Conservation (phyloP, 2,888 invertebrate genomes). For the Leptogaster cylindrica region DNA sequence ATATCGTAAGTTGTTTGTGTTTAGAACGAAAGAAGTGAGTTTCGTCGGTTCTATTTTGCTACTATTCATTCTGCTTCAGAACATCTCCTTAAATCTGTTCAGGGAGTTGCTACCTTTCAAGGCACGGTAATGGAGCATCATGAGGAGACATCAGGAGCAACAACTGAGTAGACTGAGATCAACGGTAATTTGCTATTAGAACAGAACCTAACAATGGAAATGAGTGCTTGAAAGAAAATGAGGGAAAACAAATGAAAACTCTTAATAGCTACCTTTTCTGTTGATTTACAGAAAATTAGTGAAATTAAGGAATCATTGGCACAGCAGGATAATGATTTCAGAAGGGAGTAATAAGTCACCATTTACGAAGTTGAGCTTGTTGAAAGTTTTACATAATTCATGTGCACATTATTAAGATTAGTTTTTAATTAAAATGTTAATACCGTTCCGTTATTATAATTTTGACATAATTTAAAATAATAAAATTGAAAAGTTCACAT, state of each 20-base stretch:
- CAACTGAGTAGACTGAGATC: slow-evolving; percentile 30
- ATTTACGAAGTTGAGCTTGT: too few species aligned
- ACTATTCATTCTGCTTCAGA: not conserved
- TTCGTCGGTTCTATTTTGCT: slow-evolving; percentile 5
- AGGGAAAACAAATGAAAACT: slow-evolving; percentile 36
- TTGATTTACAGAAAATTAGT: slow-evolving; percentile 32
- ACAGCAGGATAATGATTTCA: slow-evolving; percentile 16
- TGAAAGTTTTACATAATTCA: too few species aligned
- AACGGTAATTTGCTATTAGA: slow-evolving; percentile 31
- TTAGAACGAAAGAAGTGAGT: slow-evolving; percentile 25
- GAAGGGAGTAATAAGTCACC: slow-evolving; percentile 17
- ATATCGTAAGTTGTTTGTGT: slow-evolving; percentile 23
- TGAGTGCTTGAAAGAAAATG: slow-evolving; percentile 24
- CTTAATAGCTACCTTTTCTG: slow-evolving; percentile 15
- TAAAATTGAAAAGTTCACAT: too few species aligned
- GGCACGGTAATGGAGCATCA: slow-evolving; percentile 22
- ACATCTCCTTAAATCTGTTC: slow-evolving; percentile 29
- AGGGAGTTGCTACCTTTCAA: slow-evolving; percentile 10
- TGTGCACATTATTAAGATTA: too few species aligned
- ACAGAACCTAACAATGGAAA: slow-evolving; percentile 36
- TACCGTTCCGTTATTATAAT: too few species aligned
- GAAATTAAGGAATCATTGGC: slow-evolving; percentile 33
- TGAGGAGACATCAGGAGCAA: slow-evolving; percentile 29
- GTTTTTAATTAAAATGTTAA: too few species aligned
- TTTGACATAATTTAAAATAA: too few species aligned